Evolutionary conservation across 2,113 vertebrate genomes (phyloP).

Genomic region (Epinephelus fuscoguttatus): DNA sequence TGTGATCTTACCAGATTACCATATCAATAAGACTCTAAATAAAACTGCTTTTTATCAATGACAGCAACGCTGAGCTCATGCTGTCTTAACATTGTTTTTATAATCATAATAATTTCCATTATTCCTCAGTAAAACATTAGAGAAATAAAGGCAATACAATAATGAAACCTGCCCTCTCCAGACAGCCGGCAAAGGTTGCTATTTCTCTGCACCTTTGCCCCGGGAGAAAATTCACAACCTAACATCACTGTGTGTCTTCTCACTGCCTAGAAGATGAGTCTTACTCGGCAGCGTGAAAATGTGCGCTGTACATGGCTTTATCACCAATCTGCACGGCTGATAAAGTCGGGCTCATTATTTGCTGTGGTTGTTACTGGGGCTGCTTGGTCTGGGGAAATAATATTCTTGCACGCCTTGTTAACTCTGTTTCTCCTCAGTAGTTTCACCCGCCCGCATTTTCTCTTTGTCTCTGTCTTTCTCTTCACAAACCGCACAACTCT

Average conservation of each 20-base stretch:
- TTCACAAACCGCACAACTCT: constrained; percentile 19
- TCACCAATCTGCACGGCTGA: constrained; percentile 59
- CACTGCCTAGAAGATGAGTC: constrained; percentile 21
- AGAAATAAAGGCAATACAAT: neutral
- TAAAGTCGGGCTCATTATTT: constrained; percentile 65
- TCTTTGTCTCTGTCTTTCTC: constrained; percentile 32
- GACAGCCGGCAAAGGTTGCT: neutral
- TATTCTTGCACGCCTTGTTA: constrained; percentile 61
- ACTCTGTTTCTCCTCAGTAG: constrained; percentile 40
- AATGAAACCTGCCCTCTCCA: neutral
- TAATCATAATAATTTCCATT: neutral
- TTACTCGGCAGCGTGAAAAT: constrained; percentile 17
- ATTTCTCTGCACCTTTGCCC: neutral
- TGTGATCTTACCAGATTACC: neutral
- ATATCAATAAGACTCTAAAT: neutral
- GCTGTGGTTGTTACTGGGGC: constrained; percentile 49
- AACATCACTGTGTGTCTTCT: neutral
- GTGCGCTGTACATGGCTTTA: constrained; percentile 23
- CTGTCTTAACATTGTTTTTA: neutral
- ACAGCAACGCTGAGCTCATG: neutral
- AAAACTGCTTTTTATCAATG: neutral
- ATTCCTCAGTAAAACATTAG: neutral
- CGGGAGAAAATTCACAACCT: neutral
- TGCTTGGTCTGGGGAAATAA: constrained; percentile 56
- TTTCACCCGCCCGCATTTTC: constrained; percentile 21